Conservation (phyloP, 2,797 vertebrate genomes). For the Mormyrus proboscirostris region DNA sequence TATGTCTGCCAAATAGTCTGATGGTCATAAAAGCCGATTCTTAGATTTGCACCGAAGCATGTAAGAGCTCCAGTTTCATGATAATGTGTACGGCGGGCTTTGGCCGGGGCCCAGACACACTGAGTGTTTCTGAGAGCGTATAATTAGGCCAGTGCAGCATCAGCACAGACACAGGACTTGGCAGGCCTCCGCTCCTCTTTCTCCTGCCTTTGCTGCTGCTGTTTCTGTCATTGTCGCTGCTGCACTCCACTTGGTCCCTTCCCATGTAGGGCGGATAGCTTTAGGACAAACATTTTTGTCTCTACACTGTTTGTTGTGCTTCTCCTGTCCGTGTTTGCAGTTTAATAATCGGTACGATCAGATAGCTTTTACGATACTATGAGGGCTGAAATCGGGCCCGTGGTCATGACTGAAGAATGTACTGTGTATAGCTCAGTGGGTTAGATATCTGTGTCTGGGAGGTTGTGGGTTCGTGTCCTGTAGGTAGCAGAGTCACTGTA, state of each 20-base stretch:
- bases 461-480: background rate
- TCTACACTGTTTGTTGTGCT: background rate
- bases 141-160: conserved; percentile 6
- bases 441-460: background rate
- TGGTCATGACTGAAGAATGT: background rate
- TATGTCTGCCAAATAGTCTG: background rate
- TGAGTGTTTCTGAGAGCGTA: background rate
- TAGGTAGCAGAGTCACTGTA: background rate
- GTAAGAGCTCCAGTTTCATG: background rate
- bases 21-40: conserved; percentile 2
- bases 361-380: background rate
- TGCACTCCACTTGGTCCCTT: background rate
- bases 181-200: background rate
- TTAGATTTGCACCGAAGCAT: background rate
- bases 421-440: background rate
- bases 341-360: background rate
- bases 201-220: background rate
- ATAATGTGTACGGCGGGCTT: background rate
- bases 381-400: background rate
- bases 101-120: background rate
- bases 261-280: background rate
- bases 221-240: background rate
- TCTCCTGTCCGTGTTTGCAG: background rate
- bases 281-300: background rate
- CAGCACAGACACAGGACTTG: background rate